A percentile compares a stretch with the other conserved stretches of the same genome.
Evolutionary conservation across 2,797 vertebrate species (phyloP).

Genomic region (Todus mexicanus): DNA sequence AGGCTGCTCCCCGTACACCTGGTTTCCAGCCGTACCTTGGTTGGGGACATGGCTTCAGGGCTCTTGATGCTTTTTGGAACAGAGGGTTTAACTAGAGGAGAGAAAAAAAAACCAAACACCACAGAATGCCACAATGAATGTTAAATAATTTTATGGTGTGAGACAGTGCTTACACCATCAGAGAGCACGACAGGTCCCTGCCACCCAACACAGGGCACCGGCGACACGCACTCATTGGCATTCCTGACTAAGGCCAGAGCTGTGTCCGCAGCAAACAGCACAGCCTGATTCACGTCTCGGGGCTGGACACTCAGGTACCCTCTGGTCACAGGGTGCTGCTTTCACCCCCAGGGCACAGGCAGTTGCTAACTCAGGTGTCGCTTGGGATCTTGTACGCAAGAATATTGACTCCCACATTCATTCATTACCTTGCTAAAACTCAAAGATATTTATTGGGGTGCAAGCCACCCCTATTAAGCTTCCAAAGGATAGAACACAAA

Average conservation of each 20-base stretch:
- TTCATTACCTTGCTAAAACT: neutral
- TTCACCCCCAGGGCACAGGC: neutral
- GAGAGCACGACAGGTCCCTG: neutral
- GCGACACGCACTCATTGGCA: neutral
- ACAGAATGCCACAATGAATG: neutral
- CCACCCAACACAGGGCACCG: neutral
- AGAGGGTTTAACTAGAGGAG: constrained; percentile 35
- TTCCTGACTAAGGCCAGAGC: neutral
- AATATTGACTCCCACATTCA: neutral
- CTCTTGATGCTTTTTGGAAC: neutral
- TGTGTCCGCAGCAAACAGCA: neutral
- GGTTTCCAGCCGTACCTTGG: constrained; percentile 46
- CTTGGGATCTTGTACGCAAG: neutral
- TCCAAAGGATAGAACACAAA: neutral
- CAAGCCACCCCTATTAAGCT: neutral
- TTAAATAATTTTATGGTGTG: neutral
- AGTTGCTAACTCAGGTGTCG: neutral
- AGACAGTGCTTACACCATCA: neutral
- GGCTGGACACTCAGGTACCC: neutral
- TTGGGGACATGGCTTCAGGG: neutral
- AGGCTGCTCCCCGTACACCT: neutral
- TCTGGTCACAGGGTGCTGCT: neutral
- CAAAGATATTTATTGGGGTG: neutral
- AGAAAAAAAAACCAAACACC: neutral
- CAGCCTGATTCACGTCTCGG: neutral